Conservation (phyloP, 2,888 invertebrate genomes). For the Epinotia ramella region DNA sequence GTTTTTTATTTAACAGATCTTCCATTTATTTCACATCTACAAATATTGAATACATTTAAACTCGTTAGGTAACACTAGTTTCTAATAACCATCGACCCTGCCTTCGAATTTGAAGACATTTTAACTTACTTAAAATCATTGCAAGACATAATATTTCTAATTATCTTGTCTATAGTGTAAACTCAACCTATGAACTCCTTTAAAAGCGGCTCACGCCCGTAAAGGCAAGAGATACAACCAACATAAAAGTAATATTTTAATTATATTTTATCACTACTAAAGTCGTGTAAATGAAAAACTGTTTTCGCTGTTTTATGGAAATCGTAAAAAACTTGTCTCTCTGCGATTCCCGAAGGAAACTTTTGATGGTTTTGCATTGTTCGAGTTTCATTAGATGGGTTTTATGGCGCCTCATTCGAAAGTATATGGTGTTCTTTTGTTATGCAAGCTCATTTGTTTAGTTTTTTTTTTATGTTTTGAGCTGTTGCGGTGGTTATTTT, state of each 20-base stretch:
- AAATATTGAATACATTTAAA: no score
- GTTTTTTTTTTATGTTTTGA: constrained; percentile 38
- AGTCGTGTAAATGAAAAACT: constrained; percentile 85
- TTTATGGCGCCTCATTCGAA: constrained; percentile 57
- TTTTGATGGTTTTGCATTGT: constrained; percentile 80
- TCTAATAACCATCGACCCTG: background rate
- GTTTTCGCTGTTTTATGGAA: constrained; percentile 79
- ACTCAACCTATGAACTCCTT: constrained; percentile 63
- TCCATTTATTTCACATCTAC: no score
- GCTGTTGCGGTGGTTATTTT: constrained; percentile 14
- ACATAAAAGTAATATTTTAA: constrained; percentile 83
- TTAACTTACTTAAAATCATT: no score
- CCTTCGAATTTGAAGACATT: no score
- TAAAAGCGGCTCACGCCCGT: constrained; percentile 69
- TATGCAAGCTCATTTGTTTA: constrained; percentile 37
- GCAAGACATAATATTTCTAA: constrained; percentile 2
- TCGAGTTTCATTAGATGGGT: constrained; percentile 71
- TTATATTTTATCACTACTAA: constrained; percentile 85
- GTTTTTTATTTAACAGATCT: no score
- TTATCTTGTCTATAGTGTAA: constrained; percentile 56
- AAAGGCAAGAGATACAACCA: constrained; percentile 75
- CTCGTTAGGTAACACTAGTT: background rate
- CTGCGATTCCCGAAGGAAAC: constrained; percentile 60
- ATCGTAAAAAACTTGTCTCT: constrained; percentile 83
- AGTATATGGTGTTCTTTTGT: constrained; percentile 50